A percentile compares a stretch with the other conserved stretches of the same genome.
These are phyloP conservation scores for Gastracanthus pulcherrimus DNA, from an alignment of 2,888 invertebrate species.

Conservation along the genomic window DNA sequence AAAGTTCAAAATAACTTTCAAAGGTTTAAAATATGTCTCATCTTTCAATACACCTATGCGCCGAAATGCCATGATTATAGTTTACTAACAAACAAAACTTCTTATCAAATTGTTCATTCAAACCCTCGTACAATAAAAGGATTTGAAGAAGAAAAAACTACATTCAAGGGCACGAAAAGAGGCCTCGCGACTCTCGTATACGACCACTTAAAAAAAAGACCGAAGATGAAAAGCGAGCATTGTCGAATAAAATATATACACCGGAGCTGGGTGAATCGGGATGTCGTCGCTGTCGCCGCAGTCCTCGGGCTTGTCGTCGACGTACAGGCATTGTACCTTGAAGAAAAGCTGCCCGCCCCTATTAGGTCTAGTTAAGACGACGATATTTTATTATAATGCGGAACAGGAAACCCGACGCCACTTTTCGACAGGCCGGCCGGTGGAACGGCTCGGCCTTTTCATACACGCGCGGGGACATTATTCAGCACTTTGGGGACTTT, in stretches of 20 bases:
- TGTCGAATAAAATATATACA: background rate
- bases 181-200: too few relatives aligned
- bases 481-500: constrained; percentile 56
- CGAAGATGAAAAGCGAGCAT: background rate
- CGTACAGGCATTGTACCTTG: background rate
- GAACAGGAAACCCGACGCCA: constrained; percentile 53
- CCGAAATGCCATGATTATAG: too few relatives aligned
- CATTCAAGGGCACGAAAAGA: too few relatives aligned
- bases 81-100: too few relatives aligned
- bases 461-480: constrained; percentile 53
- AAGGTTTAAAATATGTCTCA: too few relatives aligned
- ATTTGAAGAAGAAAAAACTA: too few relatives aligned
- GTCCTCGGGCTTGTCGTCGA: background rate
- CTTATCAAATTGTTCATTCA: too few relatives aligned
- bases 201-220: background rate
- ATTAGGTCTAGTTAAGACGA: constrained; percentile 53
- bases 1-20: too few relatives aligned
- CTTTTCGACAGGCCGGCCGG: constrained; percentile 5
- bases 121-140: too few relatives aligned
- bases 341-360: constrained; percentile 25
- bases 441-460: constrained; percentile 17
- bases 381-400: constrained; percentile 50
- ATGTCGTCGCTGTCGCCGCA: background rate
- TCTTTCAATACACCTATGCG: too few relatives aligned
- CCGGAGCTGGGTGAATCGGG: background rate